These are phyloP conservation scores for Cryptocephalus moraei DNA, from an alignment of 2,888 invertebrate genomes.

Conservation along the genomic window DNA sequence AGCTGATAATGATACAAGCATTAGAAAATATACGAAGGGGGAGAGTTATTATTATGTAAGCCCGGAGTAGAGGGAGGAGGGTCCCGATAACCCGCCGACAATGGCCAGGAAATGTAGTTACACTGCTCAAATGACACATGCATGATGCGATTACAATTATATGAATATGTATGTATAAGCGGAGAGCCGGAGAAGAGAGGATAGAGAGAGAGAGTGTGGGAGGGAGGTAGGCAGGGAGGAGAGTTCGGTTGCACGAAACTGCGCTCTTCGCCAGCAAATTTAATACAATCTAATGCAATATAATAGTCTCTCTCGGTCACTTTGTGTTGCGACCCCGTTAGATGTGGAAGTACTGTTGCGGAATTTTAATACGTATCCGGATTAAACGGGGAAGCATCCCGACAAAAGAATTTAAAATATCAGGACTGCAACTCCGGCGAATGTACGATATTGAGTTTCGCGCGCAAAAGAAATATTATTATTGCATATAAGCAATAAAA, in stretches of 20 bases:
- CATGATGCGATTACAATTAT: conserved; percentile 39
- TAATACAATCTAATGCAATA: conserved; percentile 13
- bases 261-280: conserved; percentile 6
- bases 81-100: conserved; percentile 34
- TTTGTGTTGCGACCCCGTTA: conserved; percentile 3
- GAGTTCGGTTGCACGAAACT: too few relatives aligned
- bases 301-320: conserved; percentile 10
- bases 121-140: conserved; percentile 38
- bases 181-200: too few relatives aligned
- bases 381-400: neutral
- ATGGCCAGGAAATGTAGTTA: conserved; percentile 38
- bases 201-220: too few relatives aligned
- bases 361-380: conserved; percentile 6
- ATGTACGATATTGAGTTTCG: too few relatives aligned
- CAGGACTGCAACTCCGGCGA: too few relatives aligned
- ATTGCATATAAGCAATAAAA: too few relatives aligned
- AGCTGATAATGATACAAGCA: conserved; percentile 6
- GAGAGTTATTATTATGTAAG: conserved; percentile 7
- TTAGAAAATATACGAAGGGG: conserved; percentile 4
- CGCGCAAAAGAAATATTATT: too few relatives aligned
- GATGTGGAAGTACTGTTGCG: conserved; percentile 7
- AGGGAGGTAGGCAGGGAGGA: too few relatives aligned
- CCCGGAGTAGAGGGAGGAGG: neutral
- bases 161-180: conserved; percentile 32
- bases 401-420: too few relatives aligned